Evolutionary conservation across 2,888 invertebrate species (phyloP).

Genomic region (Catocala sponsa): DNA sequence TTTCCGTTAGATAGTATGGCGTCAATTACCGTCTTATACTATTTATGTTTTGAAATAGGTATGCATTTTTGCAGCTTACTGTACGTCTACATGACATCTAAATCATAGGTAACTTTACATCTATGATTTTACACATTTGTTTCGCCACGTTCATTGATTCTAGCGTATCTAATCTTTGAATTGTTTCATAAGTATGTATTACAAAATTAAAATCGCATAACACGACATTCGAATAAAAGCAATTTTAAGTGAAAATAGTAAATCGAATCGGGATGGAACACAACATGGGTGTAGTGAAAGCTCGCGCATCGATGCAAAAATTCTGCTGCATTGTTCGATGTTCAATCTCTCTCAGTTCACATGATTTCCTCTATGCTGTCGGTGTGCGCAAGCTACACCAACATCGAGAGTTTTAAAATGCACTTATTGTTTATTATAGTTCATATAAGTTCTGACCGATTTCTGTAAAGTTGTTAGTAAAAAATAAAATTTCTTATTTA

Average conservation of each 20-base stretch:
- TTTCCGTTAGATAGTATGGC: too few species aligned
- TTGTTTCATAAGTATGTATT: conserved; percentile 25
- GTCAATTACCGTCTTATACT: too few species aligned
- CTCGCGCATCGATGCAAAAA: conserved; percentile 70
- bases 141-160: background rate
- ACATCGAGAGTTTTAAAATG: background rate
- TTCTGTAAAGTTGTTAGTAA: too few species aligned
- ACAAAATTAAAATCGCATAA: conserved; percentile 27
- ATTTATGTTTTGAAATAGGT: too few species aligned
- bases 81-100: too few species aligned
- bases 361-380: conserved; percentile 68
- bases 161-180: conserved; percentile 18
- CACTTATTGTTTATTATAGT: background rate
- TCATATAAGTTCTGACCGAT: background rate
- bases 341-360: conserved; percentile 81
- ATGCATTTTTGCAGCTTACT: too few species aligned
- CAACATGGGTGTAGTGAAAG: conserved; percentile 70
- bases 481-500: too few species aligned
- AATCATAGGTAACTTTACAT: background rate
- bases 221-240: conserved; percentile 59
- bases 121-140: background rate
- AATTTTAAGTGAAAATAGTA: conserved; percentile 53
- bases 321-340: conserved; percentile 75
- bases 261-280: conserved; percentile 51
- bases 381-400: conserved; percentile 2